Conservation (phyloP, 2,797 vertebrate species). For the Coregonus suidteri region DNA sequence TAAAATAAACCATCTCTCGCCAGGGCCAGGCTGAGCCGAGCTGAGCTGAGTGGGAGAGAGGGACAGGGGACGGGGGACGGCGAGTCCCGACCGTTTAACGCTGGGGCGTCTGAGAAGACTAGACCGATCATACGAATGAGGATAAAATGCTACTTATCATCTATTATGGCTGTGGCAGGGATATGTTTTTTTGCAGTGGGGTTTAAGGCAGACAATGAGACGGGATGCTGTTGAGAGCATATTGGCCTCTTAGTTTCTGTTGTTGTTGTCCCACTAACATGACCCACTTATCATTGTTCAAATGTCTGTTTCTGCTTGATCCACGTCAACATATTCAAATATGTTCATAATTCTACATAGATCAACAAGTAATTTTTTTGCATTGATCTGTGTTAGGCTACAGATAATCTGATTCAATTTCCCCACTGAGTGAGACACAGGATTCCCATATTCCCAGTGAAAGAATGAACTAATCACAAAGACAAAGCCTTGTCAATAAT, state of each 20-base stretch:
- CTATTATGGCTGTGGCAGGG: conserved; percentile 66
- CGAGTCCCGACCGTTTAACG: conserved; percentile 65
- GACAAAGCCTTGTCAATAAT: conserved; percentile 68
- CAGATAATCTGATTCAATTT: conserved; percentile 5
- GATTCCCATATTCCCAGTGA: conserved; percentile 63
- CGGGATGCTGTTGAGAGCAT: conserved; percentile 56
- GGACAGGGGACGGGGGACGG: not conserved
- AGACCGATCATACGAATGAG: conserved; percentile 53
- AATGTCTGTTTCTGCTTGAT: conserved; percentile 29
- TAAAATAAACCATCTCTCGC: conserved; percentile 85
- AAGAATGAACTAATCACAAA: conserved; percentile 65
- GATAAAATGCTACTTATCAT: conserved; percentile 77
- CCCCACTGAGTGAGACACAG: conserved; percentile 52
- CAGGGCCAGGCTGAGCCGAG: conserved; percentile 55
- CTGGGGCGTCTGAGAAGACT: conserved; percentile 69
- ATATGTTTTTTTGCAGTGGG: conserved; percentile 65
- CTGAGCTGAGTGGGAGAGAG: not conserved
- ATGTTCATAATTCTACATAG: no score
- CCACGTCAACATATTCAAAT: not conserved
- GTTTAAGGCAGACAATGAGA: conserved; percentile 66
- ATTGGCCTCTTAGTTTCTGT: conserved; percentile 48
- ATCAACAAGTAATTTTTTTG: not conserved
- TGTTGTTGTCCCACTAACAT: conserved; percentile 43
- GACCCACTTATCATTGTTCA: conserved; percentile 45
- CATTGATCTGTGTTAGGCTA: conserved; percentile 1